Evolutionary conservation across 2,888 invertebrate species (phyloP).

Genomic region (Netelia fuscicornis): DNA sequence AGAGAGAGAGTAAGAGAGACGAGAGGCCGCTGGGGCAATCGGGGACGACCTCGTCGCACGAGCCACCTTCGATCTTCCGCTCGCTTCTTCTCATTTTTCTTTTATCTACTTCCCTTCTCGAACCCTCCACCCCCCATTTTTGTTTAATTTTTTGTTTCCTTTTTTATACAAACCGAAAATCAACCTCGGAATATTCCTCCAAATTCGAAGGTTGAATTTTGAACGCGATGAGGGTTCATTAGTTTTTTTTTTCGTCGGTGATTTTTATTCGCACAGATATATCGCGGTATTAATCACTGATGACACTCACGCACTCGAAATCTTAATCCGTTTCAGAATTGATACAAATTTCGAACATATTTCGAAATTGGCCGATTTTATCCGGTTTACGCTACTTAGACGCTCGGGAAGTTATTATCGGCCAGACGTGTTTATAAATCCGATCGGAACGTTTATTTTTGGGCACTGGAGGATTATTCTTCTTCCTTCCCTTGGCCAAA

Average conservation of each 20-base stretch:
- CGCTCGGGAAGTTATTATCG: no score
- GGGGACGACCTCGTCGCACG: slow-evolving; percentile 21
- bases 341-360: no score
- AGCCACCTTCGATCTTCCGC: slow-evolving; percentile 24
- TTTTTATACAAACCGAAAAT: background rate
- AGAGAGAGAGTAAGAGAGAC: background rate
- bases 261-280: background rate
- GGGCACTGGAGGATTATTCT: no score
- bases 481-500: no score
- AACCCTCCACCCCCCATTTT: no score
- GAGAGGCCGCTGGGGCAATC: slow-evolving; percentile 8
- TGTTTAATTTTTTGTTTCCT: background rate
- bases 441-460: no score
- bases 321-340: no score
- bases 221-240: background rate
- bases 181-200: background rate
- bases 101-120: background rate
- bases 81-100: background rate
- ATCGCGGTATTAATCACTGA: slow-evolving; percentile 36
- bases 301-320: slow-evolving; percentile 39
- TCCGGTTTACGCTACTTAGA: no score
- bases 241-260: background rate
- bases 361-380: no score
- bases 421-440: no score
- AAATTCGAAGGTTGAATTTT: background rate